phyloP scores from a whole-genome alignment of 2,888 invertebrate species.

The Hirtodrosophila trivittata region DNA sequence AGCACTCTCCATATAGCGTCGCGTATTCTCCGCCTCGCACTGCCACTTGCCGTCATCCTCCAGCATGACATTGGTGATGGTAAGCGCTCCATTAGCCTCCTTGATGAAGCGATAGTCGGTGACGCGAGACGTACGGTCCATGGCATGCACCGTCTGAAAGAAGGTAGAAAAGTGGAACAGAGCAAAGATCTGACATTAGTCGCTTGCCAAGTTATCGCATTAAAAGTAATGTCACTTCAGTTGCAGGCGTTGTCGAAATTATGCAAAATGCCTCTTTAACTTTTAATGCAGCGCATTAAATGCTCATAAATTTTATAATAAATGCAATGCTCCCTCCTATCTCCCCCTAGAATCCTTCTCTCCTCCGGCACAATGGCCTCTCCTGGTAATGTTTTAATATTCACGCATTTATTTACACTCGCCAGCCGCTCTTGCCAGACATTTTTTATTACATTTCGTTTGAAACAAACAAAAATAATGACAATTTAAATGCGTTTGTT shows the following conservation, averaged over 20 bases:
- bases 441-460: conserved; percentile 58
- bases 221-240: conserved; percentile 58
- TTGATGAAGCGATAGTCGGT: conserved; percentile 84
- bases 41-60: conserved; percentile 91
- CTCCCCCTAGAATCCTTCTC: too few species aligned
- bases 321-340: conserved; percentile 42
- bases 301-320: conserved; percentile 58
- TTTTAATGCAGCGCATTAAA: conserved; percentile 69
- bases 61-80: conserved; percentile 84
- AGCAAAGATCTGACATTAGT: conserved; percentile 12
- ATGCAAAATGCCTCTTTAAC: conserved; percentile 54
- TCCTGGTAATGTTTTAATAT: conserved; percentile 56
- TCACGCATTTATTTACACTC: conserved; percentile 37
- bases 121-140: conserved; percentile 82
- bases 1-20: conserved; percentile 87
- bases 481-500: conserved; percentile 62
- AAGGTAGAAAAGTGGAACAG: conserved; percentile 2
- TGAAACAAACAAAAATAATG: conserved; percentile 63
- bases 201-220: conserved; percentile 30
- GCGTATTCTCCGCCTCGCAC: conserved; percentile 88
- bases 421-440: conserved; percentile 15
- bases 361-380: too few species aligned
- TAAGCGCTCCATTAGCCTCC: conserved; percentile 83
- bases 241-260: conserved; percentile 43
- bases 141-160: conserved; percentile 82